These are phyloP conservation scores for Eidolon helvum DNA, from an alignment of 2,113 vertebrate genomes.

Conservation along the genomic window DNA sequence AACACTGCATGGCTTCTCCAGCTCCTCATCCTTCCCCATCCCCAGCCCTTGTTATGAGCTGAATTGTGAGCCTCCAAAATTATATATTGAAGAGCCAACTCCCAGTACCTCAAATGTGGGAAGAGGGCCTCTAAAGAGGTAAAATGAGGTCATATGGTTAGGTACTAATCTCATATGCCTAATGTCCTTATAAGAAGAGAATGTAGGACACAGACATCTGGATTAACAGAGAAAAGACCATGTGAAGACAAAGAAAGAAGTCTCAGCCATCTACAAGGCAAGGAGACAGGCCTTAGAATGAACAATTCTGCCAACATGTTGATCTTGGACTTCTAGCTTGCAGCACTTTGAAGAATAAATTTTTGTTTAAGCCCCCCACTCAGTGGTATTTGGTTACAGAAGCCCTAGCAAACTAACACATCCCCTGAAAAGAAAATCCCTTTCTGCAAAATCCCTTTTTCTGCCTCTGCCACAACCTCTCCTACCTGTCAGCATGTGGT, in stretches of 20 bases:
- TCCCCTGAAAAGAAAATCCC: background rate
- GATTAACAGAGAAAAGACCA: background rate
- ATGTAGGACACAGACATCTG: background rate
- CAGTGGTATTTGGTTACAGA: background rate
- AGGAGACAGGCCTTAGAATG: background rate
- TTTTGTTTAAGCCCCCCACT: background rate
- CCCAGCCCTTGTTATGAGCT: background rate
- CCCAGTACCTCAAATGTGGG: background rate
- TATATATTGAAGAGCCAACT: background rate
- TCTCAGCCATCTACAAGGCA: background rate
- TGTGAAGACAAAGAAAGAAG: background rate
- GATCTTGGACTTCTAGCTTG: background rate
- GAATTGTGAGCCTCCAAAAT: background rate
- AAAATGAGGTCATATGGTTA: background rate
- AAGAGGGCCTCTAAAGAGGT: background rate
- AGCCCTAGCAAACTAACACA: background rate
- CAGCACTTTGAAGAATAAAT: background rate
- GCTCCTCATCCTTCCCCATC: background rate
- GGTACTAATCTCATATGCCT: background rate
- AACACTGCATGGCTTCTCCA: background rate
- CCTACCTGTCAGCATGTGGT: background rate
- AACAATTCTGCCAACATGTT: background rate
- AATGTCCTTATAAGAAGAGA: background rate
- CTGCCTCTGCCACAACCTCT: background rate
- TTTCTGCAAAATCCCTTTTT: background rate